These are phyloP conservation scores for Colinus virginianus DNA, from an alignment of 2,113 vertebrate genomes.

Conservation along the genomic window DNA sequence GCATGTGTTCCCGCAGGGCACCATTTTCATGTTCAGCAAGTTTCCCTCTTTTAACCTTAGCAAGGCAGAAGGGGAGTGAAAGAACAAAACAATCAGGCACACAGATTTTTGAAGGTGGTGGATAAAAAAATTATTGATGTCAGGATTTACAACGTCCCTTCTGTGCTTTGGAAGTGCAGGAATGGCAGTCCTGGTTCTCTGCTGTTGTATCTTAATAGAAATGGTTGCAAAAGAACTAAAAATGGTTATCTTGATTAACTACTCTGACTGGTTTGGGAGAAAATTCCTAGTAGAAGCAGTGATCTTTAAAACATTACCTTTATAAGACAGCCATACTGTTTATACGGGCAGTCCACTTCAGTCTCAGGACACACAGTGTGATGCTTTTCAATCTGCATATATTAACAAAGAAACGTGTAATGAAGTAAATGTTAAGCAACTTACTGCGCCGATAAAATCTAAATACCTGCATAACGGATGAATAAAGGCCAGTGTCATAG, in stretches of 20 bases:
- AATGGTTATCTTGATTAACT: background rate
- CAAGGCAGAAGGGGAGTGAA: background rate
- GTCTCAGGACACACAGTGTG: conserved; percentile 80
- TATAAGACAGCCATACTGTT: conserved; percentile 83
- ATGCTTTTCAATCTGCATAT: conserved; percentile 80
- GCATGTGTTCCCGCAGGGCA: conserved; percentile 84
- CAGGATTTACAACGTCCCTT: background rate
- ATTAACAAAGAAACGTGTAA: background rate
- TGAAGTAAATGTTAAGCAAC: background rate
- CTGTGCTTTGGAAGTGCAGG: background rate
- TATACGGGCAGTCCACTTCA: conserved; percentile 85
- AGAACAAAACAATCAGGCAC: background rate
- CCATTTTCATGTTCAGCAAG: conserved; percentile 81
- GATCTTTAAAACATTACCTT: conserved; percentile 76
- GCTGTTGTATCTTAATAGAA: background rate
- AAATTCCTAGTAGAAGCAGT: background rate
- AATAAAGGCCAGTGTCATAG: background rate
- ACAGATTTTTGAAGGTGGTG: background rate
- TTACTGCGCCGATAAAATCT: background rate
- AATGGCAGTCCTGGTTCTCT: background rate
- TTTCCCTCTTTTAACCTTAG: conserved; percentile 82
- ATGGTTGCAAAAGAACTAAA: background rate
- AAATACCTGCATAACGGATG: background rate
- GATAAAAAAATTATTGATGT: background rate
- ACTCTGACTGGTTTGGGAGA: background rate